Percentiles rank a stretch among this genome's conserved stretches.
phyloP scores from a whole-genome alignment of 1,140 invertebrate species.

The Heliothis virescens region DNA sequence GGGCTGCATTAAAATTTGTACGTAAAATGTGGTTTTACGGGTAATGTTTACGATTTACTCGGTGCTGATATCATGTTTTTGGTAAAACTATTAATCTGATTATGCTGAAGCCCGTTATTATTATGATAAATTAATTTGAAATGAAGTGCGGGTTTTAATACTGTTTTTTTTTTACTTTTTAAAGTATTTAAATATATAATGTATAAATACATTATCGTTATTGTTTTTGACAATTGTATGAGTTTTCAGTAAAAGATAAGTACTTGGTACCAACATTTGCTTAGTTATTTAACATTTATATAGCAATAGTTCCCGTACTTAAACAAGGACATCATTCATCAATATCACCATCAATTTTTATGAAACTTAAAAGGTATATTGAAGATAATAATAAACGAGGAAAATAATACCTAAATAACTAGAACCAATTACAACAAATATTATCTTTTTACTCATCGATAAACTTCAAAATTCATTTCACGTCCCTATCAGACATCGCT shows the following conservation, averaged over 20 bases:
- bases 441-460: background rate
- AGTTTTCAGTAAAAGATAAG: no score
- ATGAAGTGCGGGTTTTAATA: no score
- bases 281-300: no score
- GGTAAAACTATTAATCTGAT: conserved; percentile 1
- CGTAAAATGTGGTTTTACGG: background rate
- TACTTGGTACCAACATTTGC: no score
- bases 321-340: background rate
- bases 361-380: background rate
- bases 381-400: background rate
- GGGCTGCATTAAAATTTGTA: conserved; percentile 24
- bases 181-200: no score
- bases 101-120: background rate
- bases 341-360: background rate
- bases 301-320: no score
- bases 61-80: conserved; percentile 8
- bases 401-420: background rate
- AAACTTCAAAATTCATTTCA: conserved; percentile 1
- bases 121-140: background rate
- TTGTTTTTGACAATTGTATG: no score
- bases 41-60: conserved; percentile 28
- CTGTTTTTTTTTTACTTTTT: no score
- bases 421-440: background rate
- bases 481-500: conserved; percentile 3
- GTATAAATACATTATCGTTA: no score